Evolutionary conservation across 2,888 invertebrate species (phyloP), one percentile per base, ranked within the genome.

Genomic region (Meta bourneti): DNA sequence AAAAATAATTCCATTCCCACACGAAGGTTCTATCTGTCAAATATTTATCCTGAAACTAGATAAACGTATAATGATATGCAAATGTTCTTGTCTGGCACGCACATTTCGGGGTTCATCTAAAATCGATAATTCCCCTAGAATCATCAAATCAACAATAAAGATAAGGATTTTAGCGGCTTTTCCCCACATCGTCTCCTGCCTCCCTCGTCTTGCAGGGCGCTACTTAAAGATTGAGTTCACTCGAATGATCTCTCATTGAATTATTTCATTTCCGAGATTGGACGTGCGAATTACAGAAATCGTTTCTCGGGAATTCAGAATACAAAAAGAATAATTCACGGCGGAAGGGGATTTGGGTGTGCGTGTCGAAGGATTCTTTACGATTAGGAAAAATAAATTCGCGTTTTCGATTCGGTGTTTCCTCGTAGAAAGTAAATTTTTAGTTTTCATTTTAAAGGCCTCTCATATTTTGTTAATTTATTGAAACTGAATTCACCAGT

Each of bases 21-120:
- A 78, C 84, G 78, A 90, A 83, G 34, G n/a, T 61, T 78, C 78
- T 78, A 79, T 51, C 79, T 84, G 78, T 90, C 89, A 90, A 90
- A 90, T 90, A 79, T 84, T 83, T 90, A 84, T 83, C 83, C 78
- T 49, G 34, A 72, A 89, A 84, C 89, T 81, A 84, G 84, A 84
- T 90, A 90, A 90, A 90, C 83, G 89, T 72, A 84, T 90, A 90
- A 90, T 90, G 78, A 79, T 90, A 90, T 90, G 89, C 79, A 90
- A 90, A 90, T 90, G 83, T 71, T 49, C 61, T 61, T 70, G 70
- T 79, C 77, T 71, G 54, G 71, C 89, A 90, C 89, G 89, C 89
- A 84, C 80, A 79, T 77, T 83, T 82, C 34, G 49, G 20, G 61
- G 77, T 77, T 90, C 71, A 90, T 90, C 89, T 84, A 83, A 84